phyloP scores from a whole-genome alignment of 23 tunicate species.

The Styela plicata region DNA sequence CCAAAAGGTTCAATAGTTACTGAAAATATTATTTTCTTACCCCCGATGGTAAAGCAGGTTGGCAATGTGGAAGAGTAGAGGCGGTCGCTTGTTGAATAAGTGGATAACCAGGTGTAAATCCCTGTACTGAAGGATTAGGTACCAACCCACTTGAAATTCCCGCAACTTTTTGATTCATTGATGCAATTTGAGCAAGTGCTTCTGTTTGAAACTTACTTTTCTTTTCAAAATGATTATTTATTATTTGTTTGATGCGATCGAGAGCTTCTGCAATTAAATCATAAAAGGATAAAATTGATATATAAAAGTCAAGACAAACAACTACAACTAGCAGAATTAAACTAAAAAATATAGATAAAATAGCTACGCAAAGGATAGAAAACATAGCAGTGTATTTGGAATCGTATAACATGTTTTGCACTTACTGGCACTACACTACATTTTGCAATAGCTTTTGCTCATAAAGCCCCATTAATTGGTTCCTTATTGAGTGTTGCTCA shows the following conservation, averaged over 20 bases:
- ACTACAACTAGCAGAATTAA: too few species aligned
- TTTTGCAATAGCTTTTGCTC: too few species aligned
- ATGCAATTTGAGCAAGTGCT: slow-evolving; percentile 15
- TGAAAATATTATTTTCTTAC: slow-evolving; percentile 9
- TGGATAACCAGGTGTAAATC: background rate
- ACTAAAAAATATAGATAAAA: too few species aligned
- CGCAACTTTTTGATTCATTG: background rate
- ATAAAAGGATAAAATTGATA: too few species aligned
- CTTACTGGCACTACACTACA: too few species aligned
- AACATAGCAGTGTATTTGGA: too few species aligned
- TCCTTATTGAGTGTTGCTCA: too few species aligned
- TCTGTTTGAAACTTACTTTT: background rate
- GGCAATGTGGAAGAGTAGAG: slow-evolving; percentile 41
- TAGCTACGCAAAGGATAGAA: too few species aligned
- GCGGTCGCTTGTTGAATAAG: slow-evolving; percentile 1
- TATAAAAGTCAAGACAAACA: too few species aligned
- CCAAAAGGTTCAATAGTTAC: too few species aligned
- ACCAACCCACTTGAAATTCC: background rate
- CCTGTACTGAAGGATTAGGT: slow-evolving; percentile 6
- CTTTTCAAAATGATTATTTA: slow-evolving; percentile 33
- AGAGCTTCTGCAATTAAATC: slow-evolving; percentile 23
- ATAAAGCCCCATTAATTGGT: too few species aligned
- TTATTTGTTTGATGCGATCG: slow-evolving; percentile 27
- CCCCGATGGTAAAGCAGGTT: slow-evolving; percentile 86
- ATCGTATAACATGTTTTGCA: too few species aligned